A percentile compares a stretch with the other conserved stretches of the same genome.
phyloP scores from a whole-genome alignment of 1,140 invertebrate species.

The Leptoteleia sp. region DNA sequence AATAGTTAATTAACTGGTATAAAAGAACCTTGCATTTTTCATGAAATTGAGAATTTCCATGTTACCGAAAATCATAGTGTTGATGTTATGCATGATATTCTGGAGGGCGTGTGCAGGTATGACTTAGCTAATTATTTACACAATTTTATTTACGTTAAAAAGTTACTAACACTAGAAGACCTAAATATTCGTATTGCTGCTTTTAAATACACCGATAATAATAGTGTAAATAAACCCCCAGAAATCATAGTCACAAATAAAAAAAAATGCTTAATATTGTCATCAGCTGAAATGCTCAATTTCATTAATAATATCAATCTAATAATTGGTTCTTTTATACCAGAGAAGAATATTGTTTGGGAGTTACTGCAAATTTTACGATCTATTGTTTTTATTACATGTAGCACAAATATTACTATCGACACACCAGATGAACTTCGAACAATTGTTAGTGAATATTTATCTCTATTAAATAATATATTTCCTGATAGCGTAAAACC shows the following conservation, averaged over 20 bases:
- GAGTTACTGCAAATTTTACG: neutral
- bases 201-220: no score
- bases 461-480: neutral
- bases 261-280: no score
- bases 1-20: no score
- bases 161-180: constrained; percentile 13
- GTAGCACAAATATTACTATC: neutral
- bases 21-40: constrained; percentile 1
- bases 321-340: neutral
- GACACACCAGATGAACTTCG: neutral
- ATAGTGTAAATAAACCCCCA: constrained; percentile 36
- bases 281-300: no score
- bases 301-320: constrained; percentile 35
- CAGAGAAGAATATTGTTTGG: constrained; percentile 1
- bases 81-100: constrained; percentile 20
- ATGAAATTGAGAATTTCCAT: no score
- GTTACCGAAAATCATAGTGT: no score
- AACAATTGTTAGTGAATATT: constrained; percentile 6
- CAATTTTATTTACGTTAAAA: constrained; percentile 11
- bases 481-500: neutral
- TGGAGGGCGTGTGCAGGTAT: neutral
- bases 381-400: no score
- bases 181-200: no score
- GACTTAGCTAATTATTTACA: constrained; percentile 17
- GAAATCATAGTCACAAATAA: constrained; percentile 14